Conservation (phyloP, 1,140 invertebrate species). For the Tetramorium alpestre region DNA sequence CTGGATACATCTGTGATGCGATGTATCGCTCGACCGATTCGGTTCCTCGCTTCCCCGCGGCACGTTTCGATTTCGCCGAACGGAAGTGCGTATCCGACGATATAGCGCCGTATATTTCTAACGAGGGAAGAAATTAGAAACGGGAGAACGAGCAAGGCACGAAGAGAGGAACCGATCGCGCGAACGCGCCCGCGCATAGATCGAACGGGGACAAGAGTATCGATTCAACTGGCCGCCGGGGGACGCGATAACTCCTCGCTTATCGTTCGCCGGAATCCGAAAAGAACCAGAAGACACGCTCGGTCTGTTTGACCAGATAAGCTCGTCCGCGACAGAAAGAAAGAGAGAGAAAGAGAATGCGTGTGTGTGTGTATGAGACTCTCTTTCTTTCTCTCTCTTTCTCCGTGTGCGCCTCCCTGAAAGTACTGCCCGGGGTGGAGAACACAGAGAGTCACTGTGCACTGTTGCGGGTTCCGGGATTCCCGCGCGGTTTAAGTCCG, state of each 20-base stretch:
- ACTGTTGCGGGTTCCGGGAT: conserved; percentile 46
- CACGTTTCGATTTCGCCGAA: conserved; percentile 22
- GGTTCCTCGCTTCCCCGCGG: neutral
- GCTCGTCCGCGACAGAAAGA: neutral
- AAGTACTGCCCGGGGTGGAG: conserved; percentile 6
- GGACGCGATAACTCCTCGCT: conserved; percentile 63
- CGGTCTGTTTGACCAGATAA: conserved; percentile 50
- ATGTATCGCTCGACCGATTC: neutral
- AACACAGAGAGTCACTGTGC: conserved; percentile 49
- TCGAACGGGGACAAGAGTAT: conserved; percentile 53
- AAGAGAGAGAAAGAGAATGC: neutral
- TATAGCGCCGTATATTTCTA: conserved; percentile 21
- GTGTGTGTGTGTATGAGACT: neutral
- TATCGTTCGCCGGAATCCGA: conserved; percentile 59
- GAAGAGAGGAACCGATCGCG: conserved; percentile 36
- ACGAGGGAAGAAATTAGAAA: conserved; percentile 30
- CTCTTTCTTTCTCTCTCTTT: neutral
- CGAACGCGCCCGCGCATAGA: conserved; percentile 33
- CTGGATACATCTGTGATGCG: neutral
- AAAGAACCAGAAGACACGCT: conserved; percentile 54
- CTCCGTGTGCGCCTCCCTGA: neutral
- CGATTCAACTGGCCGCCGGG: conserved; percentile 57
- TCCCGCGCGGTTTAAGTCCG: conserved; percentile 44
- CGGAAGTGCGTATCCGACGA: conserved; percentile 34
- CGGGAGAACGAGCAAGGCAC: neutral